Conservation (phyloP, 2,797 vertebrate genomes). For the Garrulus glandarius region DNA sequence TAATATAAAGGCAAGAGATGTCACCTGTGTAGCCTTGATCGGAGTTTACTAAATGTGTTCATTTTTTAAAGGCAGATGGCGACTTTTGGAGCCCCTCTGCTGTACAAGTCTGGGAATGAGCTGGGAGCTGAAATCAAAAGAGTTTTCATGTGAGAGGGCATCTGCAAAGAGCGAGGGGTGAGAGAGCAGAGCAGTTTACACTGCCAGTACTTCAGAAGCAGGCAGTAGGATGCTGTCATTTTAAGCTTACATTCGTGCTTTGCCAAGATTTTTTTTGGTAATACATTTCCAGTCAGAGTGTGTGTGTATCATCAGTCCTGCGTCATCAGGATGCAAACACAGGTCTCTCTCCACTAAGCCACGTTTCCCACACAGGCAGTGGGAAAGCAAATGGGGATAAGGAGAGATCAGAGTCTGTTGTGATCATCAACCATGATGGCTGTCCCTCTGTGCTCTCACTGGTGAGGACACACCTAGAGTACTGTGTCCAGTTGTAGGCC, state of each 20-base stretch:
- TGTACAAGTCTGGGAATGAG: not conserved
- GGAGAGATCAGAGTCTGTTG: not conserved
- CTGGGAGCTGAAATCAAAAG: not conserved
- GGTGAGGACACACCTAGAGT: not conserved
- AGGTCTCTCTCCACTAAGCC: not conserved
- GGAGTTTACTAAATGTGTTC: not conserved
- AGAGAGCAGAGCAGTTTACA: not conserved
- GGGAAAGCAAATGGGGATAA: not conserved
- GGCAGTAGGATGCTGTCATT: not conserved
- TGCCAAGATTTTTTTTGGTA: not conserved
- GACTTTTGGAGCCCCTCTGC: not conserved
- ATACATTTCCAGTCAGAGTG: not conserved
- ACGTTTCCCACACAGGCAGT: not conserved
- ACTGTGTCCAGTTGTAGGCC: not conserved
- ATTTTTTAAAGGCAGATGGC: not conserved
- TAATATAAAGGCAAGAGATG: not conserved
- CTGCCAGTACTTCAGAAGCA: not conserved
- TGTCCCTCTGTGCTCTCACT: not conserved
- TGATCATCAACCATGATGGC: no score
- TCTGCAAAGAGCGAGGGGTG: not conserved
- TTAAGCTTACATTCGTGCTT: not conserved
- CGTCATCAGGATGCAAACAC: not conserved
- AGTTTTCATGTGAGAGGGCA: not conserved
- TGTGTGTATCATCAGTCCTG: not conserved
- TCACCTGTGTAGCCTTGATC: not conserved